These are phyloP conservation scores for Thalpophila matura DNA, from an alignment of 2,888 invertebrate species.

Conservation along the genomic window DNA sequence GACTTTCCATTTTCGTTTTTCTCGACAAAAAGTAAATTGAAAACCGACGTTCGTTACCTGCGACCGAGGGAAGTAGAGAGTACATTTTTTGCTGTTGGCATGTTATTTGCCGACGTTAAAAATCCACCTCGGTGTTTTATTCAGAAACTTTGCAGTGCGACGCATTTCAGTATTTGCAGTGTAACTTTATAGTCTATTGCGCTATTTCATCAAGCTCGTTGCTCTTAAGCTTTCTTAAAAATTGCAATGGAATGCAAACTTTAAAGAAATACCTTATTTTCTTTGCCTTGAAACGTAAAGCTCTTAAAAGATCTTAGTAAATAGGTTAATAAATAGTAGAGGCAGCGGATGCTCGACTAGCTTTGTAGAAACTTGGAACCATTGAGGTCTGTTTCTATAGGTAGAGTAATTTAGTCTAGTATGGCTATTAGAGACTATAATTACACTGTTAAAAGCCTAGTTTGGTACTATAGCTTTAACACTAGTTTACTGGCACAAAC, in stretches of 20 bases:
- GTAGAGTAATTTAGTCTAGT: background rate
- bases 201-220: slow-evolving; percentile 14
- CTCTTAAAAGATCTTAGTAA: slow-evolving; percentile 56
- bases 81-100: slow-evolving; percentile 22
- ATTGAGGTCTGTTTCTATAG: slow-evolving; percentile 31
- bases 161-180: slow-evolving; percentile 2
- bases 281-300: slow-evolving; percentile 27
- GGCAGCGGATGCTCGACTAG: slow-evolving; percentile 27
- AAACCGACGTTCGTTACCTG: slow-evolving; percentile 45
- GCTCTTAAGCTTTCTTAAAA: slow-evolving; percentile 20
- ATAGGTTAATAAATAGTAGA: slow-evolving; percentile 56
- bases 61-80: slow-evolving; percentile 10
- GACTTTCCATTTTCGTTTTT: slow-evolving; percentile 40
- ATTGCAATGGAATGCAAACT: slow-evolving; percentile 30
- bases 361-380: slow-evolving; percentile 38
- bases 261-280: slow-evolving; percentile 24
- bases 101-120: slow-evolving; percentile 17
- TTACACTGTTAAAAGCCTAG: background rate
- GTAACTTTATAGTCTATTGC: slow-evolving; percentile 21
- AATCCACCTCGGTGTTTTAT: slow-evolving; percentile 20
- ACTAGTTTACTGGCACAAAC: background rate
- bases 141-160: slow-evolving; percentile 15
- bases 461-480: slow-evolving; percentile 6
- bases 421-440: background rate
- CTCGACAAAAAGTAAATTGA: slow-evolving; percentile 46